Evolutionary conservation across 1,140 invertebrate species (phyloP).

Genomic region (Brachionus asplanchnoidis): DNA sequence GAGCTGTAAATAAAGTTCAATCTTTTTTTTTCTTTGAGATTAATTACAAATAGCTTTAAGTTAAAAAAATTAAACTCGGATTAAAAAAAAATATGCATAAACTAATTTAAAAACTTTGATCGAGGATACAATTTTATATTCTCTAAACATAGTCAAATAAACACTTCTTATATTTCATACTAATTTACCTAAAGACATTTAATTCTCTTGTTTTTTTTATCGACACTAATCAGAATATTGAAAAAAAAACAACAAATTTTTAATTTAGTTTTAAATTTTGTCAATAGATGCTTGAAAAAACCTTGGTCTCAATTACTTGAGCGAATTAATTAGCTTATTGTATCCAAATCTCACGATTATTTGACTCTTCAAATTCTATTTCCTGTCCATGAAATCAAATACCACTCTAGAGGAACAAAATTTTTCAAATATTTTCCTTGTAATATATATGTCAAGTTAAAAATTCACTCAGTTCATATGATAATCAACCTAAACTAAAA

Average conservation of each 20-base stretch:
- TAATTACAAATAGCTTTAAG: neutral
- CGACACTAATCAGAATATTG: neutral
- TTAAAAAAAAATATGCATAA: neutral
- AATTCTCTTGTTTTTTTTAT: neutral
- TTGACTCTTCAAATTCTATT: constrained; percentile 6
- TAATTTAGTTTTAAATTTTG: neutral
- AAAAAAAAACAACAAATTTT: neutral
- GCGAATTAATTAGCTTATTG: constrained; percentile 8
- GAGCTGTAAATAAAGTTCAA: neutral
- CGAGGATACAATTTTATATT: neutral
- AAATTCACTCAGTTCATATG: neutral
- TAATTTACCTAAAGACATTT: neutral
- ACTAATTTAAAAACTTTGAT: neutral
- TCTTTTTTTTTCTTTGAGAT: neutral
- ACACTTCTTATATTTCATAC: neutral
- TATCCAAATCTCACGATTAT: constrained; percentile 12
- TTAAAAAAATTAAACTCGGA: neutral
- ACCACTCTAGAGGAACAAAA: neutral
- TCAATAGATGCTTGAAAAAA: neutral
- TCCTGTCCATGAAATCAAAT: constrained; percentile 6
- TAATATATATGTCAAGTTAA: neutral
- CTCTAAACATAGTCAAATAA: neutral
- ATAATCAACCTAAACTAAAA: neutral
- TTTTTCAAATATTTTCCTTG: neutral
- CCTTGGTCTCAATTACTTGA: neutral